phyloP scores from a whole-genome alignment of 2,113 vertebrate species.

The Strix aluco region DNA sequence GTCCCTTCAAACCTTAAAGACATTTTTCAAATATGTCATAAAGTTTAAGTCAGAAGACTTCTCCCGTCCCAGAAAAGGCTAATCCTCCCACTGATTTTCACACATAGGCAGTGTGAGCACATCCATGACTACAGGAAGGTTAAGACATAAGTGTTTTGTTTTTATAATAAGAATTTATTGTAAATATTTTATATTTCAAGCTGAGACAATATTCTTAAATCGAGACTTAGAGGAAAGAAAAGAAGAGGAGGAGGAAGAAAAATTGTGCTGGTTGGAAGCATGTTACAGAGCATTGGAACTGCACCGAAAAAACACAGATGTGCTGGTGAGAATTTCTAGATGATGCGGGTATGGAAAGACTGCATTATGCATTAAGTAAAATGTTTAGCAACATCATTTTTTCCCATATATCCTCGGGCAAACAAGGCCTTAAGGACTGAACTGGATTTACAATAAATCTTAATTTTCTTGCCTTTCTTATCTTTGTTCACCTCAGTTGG shows the following conservation, averaged over 20 bases:
- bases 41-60: background rate
- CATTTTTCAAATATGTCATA: background rate
- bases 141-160: background rate
- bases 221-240: conserved; percentile 80
- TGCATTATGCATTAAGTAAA: background rate
- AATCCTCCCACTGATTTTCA: background rate
- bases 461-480: background rate
- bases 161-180: conserved; percentile 22
- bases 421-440: background rate
- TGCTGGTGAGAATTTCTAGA: conserved; percentile 79
- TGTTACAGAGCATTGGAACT: conserved; percentile 86
- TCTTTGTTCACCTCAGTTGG: background rate
- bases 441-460: background rate
- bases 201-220: conserved; percentile 90
- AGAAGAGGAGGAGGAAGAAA: conserved; percentile 73
- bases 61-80: background rate
- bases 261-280: conserved; percentile 85
- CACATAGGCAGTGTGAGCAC: background rate
- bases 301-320: conserved; percentile 80
- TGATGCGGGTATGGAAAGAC: background rate
- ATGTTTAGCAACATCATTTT: background rate
- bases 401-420: background rate
- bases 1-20: background rate
- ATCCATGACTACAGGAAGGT: background rate
- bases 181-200: conserved; percentile 71